These are phyloP conservation scores for Anolis sagrei DNA, from an alignment of 2,113 vertebrate species.

Conservation along the genomic window DNA sequence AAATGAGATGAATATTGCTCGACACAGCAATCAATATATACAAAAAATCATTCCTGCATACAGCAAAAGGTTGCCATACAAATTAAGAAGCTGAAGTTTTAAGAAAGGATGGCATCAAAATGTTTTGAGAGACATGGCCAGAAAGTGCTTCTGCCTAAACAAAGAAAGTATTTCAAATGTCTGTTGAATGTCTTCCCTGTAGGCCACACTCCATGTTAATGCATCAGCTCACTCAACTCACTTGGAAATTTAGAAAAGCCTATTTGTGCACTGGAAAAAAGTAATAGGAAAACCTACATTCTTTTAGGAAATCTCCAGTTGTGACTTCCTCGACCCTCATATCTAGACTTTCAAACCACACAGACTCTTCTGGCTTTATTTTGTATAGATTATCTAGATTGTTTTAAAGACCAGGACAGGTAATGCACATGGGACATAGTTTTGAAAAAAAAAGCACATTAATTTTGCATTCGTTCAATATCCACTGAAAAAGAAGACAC, in stretches of 20 bases:
- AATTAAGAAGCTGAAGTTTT: not conserved
- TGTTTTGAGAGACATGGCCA: not conserved
- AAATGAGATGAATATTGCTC: not conserved
- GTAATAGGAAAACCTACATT: not conserved
- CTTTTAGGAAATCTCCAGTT: not conserved
- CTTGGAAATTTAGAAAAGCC: not conserved
- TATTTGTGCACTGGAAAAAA: not conserved
- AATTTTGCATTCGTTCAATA: not conserved
- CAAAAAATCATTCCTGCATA: not conserved
- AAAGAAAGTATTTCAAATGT: not conserved
- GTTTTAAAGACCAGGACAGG: conserved; percentile 5
- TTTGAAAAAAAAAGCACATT: not conserved
- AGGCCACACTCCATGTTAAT: not conserved
- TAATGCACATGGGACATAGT: not conserved
- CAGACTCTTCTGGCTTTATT: not conserved
- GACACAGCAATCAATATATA: not conserved
- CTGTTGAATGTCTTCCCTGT: not conserved
- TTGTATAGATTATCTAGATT: not conserved
- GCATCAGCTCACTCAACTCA: not conserved
- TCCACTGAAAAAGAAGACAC: not conserved
- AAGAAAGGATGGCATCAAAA: not conserved
- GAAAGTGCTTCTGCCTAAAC: not conserved
- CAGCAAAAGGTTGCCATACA: not conserved
- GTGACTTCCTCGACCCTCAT: not conserved
- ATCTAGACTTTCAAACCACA: not conserved